phyloP scores from a whole-genome alignment of 2,797 vertebrate species.

The Diglossa cyanea region DNA sequence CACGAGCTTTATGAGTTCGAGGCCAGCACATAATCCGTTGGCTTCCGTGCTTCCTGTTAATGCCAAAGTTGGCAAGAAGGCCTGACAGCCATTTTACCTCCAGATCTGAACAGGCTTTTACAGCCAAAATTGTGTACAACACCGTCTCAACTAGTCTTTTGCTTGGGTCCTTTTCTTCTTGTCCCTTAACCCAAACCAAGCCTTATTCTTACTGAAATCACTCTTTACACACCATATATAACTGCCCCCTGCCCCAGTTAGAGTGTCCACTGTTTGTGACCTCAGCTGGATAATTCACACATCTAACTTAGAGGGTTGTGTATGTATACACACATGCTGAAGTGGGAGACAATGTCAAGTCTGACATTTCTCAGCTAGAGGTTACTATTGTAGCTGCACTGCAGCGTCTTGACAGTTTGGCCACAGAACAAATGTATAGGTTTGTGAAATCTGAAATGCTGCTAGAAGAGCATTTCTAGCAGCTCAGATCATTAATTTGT shows the following conservation, averaged over 20 bases:
- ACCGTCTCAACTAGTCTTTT: neutral
- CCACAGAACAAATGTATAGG: neutral
- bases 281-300: neutral
- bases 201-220: neutral
- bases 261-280: neutral
- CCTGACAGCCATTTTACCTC: neutral
- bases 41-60: neutral
- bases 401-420: neutral
- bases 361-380: neutral
- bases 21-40: fast-evolving
- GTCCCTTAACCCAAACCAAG: neutral
- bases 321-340: neutral
- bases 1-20: fast-evolving
- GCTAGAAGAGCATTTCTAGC: neutral
- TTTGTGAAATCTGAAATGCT: neutral
- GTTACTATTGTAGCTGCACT: neutral
- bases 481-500: neutral
- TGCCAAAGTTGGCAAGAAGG: neutral
- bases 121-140: neutral
- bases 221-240: neutral
- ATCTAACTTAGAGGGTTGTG: neutral
- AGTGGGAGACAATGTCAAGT: neutral
- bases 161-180: neutral
- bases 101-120: neutral
- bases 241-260: fast-evolving